These are phyloP conservation scores for Atractosteus spatula DNA, from an alignment of 2,113 vertebrate genomes.

Conservation along the genomic window DNA sequence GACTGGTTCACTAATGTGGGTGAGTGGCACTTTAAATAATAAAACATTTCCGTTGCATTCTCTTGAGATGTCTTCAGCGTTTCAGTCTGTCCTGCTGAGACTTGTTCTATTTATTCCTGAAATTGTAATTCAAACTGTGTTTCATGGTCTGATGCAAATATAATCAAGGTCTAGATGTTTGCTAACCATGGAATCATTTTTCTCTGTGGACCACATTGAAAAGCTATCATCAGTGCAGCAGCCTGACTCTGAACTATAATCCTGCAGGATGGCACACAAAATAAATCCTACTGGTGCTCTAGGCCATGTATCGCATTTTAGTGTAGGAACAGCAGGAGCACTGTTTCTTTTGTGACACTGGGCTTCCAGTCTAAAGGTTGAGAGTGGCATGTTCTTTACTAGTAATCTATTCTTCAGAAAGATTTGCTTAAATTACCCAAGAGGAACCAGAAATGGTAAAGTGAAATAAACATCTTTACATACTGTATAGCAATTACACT, in stretches of 20 bases:
- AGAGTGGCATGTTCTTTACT: too few relatives aligned
- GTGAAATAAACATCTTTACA: too few relatives aligned
- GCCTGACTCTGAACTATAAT: slow-evolving; percentile 1
- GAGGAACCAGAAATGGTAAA: too few relatives aligned
- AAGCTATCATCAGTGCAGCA: slow-evolving; percentile 2
- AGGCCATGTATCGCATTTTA: neutral
- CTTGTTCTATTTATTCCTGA: slow-evolving; percentile 2
- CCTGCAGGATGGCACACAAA: neutral
- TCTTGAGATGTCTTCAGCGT: slow-evolving; percentile 4
- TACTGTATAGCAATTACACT: too few relatives aligned
- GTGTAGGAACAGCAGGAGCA: neutral
- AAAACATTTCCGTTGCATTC: too few relatives aligned
- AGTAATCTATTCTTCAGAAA: too few relatives aligned
- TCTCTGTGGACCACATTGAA: slow-evolving; percentile 2
- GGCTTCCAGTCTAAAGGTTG: too few relatives aligned
- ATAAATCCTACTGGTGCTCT: neutral
- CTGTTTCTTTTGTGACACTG: too few relatives aligned
- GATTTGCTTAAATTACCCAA: too few relatives aligned
- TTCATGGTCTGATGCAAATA: slow-evolving; percentile 18
- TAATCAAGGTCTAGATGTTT: slow-evolving; percentile 16
- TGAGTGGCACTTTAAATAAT: too few relatives aligned
- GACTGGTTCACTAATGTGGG: too few relatives aligned
- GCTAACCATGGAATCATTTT: neutral
- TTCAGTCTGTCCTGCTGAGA: neutral
- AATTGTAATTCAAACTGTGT: slow-evolving; percentile 12